Conservation (phyloP, 2,113 vertebrate genomes). For the Thalassarche chlororhynchos region DNA sequence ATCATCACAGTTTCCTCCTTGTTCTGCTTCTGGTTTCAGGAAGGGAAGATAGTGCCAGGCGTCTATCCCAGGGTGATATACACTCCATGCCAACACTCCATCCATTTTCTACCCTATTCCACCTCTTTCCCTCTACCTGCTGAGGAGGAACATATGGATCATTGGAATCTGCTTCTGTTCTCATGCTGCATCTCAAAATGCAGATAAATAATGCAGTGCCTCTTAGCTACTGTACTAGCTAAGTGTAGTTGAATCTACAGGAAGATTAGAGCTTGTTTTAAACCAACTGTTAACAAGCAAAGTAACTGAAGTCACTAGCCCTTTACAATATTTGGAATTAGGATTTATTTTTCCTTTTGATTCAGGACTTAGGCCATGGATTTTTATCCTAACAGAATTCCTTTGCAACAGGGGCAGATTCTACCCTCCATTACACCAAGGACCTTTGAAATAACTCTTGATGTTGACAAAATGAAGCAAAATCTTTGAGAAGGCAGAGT, state of each 20-base stretch:
- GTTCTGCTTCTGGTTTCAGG: neutral
- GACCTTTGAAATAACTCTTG: neutral
- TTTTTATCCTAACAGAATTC: neutral
- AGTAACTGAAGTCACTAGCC: neutral
- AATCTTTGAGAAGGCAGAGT: neutral
- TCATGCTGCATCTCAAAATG: neutral
- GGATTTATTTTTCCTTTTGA: neutral
- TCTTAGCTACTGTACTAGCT: neutral
- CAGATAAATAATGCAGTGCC: neutral
- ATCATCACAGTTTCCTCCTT: neutral
- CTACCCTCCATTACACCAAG: neutral
- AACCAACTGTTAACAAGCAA: neutral
- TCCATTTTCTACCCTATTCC: neutral
- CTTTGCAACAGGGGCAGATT: neutral
- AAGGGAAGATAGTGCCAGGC: neutral
- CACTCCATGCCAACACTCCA: neutral
- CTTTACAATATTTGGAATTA: neutral
- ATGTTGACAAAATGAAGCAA: neutral
- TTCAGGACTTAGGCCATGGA: neutral
- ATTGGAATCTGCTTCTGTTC: neutral
- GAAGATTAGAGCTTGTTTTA: neutral
- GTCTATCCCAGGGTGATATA: neutral
- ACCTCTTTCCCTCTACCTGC: neutral
- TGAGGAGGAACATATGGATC: neutral
- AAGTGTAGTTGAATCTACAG: neutral